A percentile compares a stretch with the other conserved stretches of the same genome.
Evolutionary conservation across 2,888 invertebrate species (phyloP).

Genomic region (Notodonta dromedarius): DNA sequence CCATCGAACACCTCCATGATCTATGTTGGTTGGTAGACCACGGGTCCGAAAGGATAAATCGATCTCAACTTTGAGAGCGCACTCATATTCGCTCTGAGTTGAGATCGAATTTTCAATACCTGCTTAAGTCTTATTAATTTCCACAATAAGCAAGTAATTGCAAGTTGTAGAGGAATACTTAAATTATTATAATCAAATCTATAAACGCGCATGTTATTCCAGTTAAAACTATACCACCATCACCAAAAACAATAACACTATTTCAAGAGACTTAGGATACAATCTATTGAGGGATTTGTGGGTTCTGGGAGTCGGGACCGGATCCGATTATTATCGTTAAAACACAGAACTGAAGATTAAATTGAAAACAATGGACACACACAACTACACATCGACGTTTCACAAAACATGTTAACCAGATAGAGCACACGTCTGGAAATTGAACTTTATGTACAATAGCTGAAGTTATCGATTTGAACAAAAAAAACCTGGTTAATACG

Average conservation of each 20-base stretch:
- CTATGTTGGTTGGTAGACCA: no score
- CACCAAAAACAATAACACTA: constrained; percentile 16
- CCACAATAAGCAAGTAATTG: no score
- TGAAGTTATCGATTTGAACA: not conserved
- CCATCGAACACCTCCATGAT: no score
- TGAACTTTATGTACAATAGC: not conserved
- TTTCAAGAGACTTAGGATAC: not conserved
- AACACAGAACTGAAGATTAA: constrained; percentile 20
- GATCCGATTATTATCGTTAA: constrained; percentile 7
- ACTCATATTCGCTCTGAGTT: no score
- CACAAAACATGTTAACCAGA: not conserved
- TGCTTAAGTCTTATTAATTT: no score
- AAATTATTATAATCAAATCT: not conserved
- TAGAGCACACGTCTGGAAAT: not conserved
- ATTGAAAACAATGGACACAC: constrained; percentile 26
- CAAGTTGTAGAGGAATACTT: not conserved
- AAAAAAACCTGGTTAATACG: not conserved
- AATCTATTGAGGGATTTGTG: not conserved
- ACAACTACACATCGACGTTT: constrained; percentile 28
- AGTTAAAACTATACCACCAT: constrained; percentile 9
- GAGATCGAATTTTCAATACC: no score
- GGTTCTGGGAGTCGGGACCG: not conserved
- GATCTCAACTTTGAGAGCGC: no score
- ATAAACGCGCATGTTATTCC: not conserved
- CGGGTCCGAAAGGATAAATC: no score